Base-by-base conservation (phyloP, 1,140 invertebrate genomes). In the Drosophila sechellia region DNA sequence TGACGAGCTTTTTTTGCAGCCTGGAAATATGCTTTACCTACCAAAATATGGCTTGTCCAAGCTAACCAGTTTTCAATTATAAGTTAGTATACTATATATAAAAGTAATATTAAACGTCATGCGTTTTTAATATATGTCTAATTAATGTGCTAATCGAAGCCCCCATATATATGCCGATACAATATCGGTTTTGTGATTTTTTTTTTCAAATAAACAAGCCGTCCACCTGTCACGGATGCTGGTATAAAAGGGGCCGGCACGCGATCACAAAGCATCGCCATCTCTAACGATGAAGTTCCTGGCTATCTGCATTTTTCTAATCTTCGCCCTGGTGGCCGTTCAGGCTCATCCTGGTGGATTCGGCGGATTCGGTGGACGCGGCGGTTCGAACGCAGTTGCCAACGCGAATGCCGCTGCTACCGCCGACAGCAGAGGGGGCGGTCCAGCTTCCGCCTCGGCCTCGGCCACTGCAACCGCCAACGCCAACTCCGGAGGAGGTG, bases 121-220 rank as follows among this genome's bases (percentile, higher is more conserved):
- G 52, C 49, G 35, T 40, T 48, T 49, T 43, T 57, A 68, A 65
- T 53, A 65, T 64, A 69, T 57, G 43, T 20, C 50, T 70, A 70
- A 70, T 70, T 70, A 40, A 25, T 75, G 70, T 75, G 72, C 71
- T 75, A 75, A 75, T 65, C 71, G 71, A 74, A 64, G 39, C 58
- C 43, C 59, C 43, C 10, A 10, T 39, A 42, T 40, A 57, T 60
- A 34, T 63, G 12, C 35, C 39, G 17, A 11, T 22, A 39, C 39
- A 55, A 56, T 48, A 56, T 34, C 49, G 53, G 15, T 55, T 46
- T 5, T 13, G 37, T 4, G 37, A 13, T 39, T 39, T 39, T 39
- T 39, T 13, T 17, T 17, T 22, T 2, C 31, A 3, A 56, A 20
- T 10, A 43, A 64, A 58, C 53, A 12, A 65, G 72, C 65, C 40